Conservation (phyloP, 1,140 invertebrate genomes). For the Drosophila busckii region DNA sequence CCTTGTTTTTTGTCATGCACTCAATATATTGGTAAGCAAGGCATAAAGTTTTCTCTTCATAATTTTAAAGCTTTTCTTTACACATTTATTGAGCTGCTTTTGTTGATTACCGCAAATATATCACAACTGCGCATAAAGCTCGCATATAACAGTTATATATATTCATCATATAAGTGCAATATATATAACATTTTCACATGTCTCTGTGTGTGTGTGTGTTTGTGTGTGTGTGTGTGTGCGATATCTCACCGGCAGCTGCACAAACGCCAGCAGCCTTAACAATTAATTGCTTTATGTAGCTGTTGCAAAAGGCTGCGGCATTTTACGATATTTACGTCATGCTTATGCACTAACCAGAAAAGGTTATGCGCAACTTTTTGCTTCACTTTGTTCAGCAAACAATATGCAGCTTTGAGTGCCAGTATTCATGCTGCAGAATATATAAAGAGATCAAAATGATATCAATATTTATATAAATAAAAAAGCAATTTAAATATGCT, state of each 20-base stretch:
- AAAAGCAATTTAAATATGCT: too few relatives aligned
- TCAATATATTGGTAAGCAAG: too few relatives aligned
- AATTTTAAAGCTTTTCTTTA: too few relatives aligned
- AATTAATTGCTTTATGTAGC: conserved; percentile 42
- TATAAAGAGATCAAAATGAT: too few relatives aligned
- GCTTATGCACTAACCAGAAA: conserved; percentile 15
- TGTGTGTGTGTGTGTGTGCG: conserved; percentile 17
- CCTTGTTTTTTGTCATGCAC: conserved; percentile 19
- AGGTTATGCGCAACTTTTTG: neutral
- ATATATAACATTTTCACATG: too few relatives aligned
- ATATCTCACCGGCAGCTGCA: conserved; percentile 42
- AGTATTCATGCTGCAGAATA: too few relatives aligned
- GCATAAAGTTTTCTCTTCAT: too few relatives aligned
- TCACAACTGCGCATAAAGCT: conserved; percentile 7
- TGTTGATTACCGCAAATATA: conserved; percentile 24
- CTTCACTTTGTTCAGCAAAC: neutral
- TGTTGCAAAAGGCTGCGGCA: conserved; percentile 20
- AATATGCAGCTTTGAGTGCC: too few relatives aligned
- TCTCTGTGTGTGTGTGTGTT: conserved; percentile 3
- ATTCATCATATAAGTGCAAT: conserved; percentile 22
- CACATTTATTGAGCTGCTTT: conserved; percentile 16
- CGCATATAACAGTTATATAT: conserved; percentile 25
- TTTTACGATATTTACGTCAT: conserved; percentile 24
- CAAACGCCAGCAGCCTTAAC: conserved; percentile 28
- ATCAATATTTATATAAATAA: too few relatives aligned